These are phyloP conservation scores for Pseudomugil tenellus DNA, from an alignment of 2,797 vertebrate species.

Conservation along the genomic window DNA sequence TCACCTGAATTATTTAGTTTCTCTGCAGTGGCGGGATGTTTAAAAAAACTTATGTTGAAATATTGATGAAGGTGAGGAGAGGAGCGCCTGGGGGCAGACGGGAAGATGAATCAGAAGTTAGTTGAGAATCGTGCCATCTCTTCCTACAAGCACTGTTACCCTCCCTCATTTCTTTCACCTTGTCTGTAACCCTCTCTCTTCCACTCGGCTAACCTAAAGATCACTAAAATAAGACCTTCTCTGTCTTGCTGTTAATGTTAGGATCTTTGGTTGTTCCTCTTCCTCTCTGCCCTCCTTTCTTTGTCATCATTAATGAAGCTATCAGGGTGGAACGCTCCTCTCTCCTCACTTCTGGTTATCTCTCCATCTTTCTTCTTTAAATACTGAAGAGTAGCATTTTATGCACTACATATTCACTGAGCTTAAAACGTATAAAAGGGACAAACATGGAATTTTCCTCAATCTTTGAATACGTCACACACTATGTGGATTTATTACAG, in stretches of 20 bases:
- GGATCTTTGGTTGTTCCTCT: slow-evolving; percentile 65
- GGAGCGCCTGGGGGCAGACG: slow-evolving; percentile 70
- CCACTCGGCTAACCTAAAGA: slow-evolving; percentile 43
- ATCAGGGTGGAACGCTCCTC: slow-evolving; percentile 63
- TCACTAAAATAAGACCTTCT: slow-evolving; percentile 70
- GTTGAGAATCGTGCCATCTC: slow-evolving; percentile 60
- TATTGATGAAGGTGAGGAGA: slow-evolving; percentile 86
- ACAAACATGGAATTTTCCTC: not conserved
- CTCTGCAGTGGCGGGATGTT: slow-evolving; percentile 76
- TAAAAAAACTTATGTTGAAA: slow-evolving; percentile 84
- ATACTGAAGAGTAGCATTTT: not conserved
- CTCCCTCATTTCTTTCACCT: slow-evolving; percentile 32
- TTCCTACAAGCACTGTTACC: slow-evolving; percentile 3
- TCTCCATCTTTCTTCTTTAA: slow-evolving; percentile 1
- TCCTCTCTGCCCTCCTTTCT: slow-evolving; percentile 56
- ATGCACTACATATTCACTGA: not conserved
- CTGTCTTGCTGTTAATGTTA: slow-evolving; percentile 71
- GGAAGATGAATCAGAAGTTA: slow-evolving; percentile 80
- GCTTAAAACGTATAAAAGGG: not conserved
- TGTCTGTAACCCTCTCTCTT: slow-evolving; percentile 40
- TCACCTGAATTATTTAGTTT: slow-evolving; percentile 83
- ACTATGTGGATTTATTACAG: not conserved
- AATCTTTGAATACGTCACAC: not conserved
- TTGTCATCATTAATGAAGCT: slow-evolving; percentile 80
- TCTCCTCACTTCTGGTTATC: slow-evolving; percentile 25